These are phyloP conservation scores for Catotricha subobsoleta DNA, from an alignment of 2,888 invertebrate genomes.

Conservation along the genomic window DNA sequence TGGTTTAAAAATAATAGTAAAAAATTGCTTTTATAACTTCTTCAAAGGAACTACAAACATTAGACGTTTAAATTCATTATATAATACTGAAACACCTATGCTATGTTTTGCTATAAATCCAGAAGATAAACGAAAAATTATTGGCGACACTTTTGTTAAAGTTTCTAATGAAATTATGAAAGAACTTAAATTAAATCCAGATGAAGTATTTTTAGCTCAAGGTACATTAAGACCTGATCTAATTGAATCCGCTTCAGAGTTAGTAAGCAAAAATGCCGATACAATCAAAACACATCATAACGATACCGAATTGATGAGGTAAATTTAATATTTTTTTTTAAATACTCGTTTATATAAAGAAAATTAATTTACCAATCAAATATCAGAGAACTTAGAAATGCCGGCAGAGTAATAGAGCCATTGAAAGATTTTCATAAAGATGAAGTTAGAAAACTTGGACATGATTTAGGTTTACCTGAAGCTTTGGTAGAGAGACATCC, in stretches of 20 bases:
- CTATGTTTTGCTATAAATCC: constrained; percentile 76
- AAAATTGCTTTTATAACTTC: constrained; percentile 53
- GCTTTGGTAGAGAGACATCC: constrained; percentile 88
- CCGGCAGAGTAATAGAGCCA: constrained; percentile 92
- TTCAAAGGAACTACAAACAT: constrained; percentile 69
- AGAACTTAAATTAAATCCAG: constrained; percentile 73
- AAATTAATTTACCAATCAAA: constrained; percentile 3
- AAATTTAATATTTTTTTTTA: constrained; percentile 18
- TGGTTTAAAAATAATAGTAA: constrained; percentile 63
- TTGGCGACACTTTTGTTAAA: constrained; percentile 95
- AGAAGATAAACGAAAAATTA: constrained; percentile 95
- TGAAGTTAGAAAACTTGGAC: constrained; percentile 77
- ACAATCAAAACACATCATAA: constrained; percentile 99
- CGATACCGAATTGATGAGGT: constrained; percentile 85
- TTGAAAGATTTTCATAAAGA: constrained; percentile 98
- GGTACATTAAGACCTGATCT: constrained; percentile 94
- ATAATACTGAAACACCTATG: constrained; percentile 50
- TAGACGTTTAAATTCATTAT: constrained; percentile 38
- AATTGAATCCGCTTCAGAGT: constrained; percentile 86
- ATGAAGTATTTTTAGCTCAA: constrained; percentile 84
- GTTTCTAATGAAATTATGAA: constrained; percentile 78
- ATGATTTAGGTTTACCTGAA: constrained; percentile 72
- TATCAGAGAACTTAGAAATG: constrained; percentile 39
- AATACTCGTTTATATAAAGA: background rate
- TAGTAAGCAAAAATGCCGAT: constrained; percentile 77